Base-by-base conservation (phyloP, 2,113 vertebrate genomes). In the Forbesichthys agassizii region DNA sequence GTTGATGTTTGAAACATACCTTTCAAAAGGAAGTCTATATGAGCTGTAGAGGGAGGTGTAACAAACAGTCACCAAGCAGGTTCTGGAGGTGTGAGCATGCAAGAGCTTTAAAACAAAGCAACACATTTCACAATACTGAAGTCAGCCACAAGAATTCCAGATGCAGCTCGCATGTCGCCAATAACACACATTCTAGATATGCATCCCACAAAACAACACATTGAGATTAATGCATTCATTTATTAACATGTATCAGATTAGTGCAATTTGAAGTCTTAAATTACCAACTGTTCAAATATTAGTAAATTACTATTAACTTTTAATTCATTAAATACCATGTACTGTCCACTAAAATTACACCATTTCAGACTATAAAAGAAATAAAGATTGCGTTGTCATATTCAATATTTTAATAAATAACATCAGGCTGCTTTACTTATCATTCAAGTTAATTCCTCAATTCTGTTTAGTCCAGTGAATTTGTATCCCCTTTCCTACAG, bases 211-310 rank as follows among this genome's bases (percentile, higher is more conserved):
- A 6, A 66, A 68, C 70, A 68, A 53, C 14, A 71, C 36, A 13
- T 48, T 36, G n/a, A 14, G 14, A 10, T 11, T 5, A 9, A 51
- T 13, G 12, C 11, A 48, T 57, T 75, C 75, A 5, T 64, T 27
- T 80, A 78, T 16, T 83, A 81, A 79, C 77, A 62, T 56, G 11
- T 5, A 42, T 55, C 59, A 55, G 55, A 20, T 61, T 18, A 59
- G 2, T 66, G 18, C 20, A 61, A 4, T 69, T 69, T 10, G 73
- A 73, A 80, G 12, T 66, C 64, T 61, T 69, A 0, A 69, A 42
- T 14, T 20, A 71, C 51, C 27, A 27, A 27, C 27, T 27, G 27
- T 27, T 27, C 27, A 18, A 18, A 64, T 52, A 49, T 53, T 48
- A 77, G 65, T 27, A 48, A 58, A 61, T 53, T 57, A 48, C 5